Conservation (phyloP, 2,888 invertebrate genomes). For the Drosophila picticornis region DNA sequence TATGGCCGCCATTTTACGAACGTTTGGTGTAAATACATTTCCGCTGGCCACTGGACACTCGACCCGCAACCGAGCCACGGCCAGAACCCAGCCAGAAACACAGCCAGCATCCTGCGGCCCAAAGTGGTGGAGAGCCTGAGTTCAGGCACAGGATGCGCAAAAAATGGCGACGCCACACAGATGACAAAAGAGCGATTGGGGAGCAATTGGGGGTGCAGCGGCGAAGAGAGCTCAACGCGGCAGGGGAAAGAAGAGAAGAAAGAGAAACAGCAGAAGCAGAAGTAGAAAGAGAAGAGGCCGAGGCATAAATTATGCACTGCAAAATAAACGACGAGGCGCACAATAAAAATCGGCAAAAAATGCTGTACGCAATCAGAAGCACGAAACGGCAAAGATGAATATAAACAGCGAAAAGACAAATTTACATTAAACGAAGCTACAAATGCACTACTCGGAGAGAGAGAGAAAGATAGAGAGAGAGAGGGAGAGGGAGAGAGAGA, state of each 20-base stretch:
- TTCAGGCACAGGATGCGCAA: slow-evolving; percentile 66
- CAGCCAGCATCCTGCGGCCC: slow-evolving; percentile 10
- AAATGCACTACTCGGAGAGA: slow-evolving; percentile 37
- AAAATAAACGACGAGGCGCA: slow-evolving; percentile 73
- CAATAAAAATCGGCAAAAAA: slow-evolving; percentile 75
- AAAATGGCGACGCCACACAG: slow-evolving; percentile 71
- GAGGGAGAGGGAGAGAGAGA: neutral
- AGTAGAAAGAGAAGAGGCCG: slow-evolving; percentile 23
- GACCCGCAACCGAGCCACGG: slow-evolving; percentile 18
- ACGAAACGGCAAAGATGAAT: slow-evolving; percentile 49
- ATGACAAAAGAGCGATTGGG: slow-evolving; percentile 51
- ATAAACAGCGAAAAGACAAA: slow-evolving; percentile 25
- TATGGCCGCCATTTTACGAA: slow-evolving; percentile 78
- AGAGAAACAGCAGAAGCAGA: slow-evolving; percentile 15
- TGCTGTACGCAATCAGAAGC: slow-evolving; percentile 71
- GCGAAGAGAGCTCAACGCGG: slow-evolving; percentile 13
- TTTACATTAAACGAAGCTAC: slow-evolving; percentile 9
- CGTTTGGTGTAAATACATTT: slow-evolving; percentile 79
- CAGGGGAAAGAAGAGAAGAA: neutral
- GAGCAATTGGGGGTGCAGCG: slow-evolving; percentile 4
- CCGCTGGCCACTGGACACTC: slow-evolving; percentile 56
- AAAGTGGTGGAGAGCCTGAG: slow-evolving; percentile 27
- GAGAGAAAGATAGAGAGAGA: neutral
- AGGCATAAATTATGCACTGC: slow-evolving; percentile 78
- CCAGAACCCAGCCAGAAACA: slow-evolving; percentile 24